Evolutionary conservation across 2,113 vertebrate species (phyloP).

Genomic region (Vireo altiloquus): DNA sequence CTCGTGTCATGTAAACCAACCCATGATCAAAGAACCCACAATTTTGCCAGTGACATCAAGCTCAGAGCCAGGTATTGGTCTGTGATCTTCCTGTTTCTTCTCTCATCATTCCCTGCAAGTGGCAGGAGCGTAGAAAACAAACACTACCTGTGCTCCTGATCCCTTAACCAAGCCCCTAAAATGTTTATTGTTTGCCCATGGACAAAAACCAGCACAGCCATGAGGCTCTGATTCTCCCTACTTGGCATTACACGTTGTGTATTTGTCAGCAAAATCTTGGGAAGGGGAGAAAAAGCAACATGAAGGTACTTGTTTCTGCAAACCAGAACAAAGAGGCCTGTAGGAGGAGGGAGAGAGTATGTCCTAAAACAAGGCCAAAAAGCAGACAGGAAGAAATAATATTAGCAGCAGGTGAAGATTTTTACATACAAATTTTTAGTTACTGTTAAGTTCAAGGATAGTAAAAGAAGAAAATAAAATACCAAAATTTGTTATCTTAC

Average conservation of each 20-base stretch:
- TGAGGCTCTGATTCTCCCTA: not conserved
- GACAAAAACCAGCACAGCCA: not conserved
- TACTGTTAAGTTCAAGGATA: not conserved
- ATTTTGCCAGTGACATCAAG: not conserved
- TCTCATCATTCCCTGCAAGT: not conserved
- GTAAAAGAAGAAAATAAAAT: not conserved
- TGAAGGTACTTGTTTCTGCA: not conserved
- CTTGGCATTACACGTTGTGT: accelerated
- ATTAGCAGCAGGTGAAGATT: not conserved
- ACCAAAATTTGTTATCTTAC: not conserved
- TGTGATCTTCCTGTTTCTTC: not conserved
- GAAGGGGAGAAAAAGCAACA: not conserved
- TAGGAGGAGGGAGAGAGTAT: not conserved
- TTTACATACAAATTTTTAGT: not conserved
- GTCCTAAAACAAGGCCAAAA: not conserved
- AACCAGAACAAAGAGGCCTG: not conserved
- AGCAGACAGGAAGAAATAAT: not conserved
- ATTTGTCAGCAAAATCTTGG: not conserved
- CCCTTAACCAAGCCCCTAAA: not conserved
- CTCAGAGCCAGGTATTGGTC: not conserved
- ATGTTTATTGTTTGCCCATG: not conserved
- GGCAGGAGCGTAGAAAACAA: not conserved
- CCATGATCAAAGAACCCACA: not conserved
- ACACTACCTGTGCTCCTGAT: not conserved
- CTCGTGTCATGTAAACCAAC: not conserved